Evolutionary conservation across 2,888 invertebrate species (phyloP).

Genomic region (Augochlorella aurata): DNA sequence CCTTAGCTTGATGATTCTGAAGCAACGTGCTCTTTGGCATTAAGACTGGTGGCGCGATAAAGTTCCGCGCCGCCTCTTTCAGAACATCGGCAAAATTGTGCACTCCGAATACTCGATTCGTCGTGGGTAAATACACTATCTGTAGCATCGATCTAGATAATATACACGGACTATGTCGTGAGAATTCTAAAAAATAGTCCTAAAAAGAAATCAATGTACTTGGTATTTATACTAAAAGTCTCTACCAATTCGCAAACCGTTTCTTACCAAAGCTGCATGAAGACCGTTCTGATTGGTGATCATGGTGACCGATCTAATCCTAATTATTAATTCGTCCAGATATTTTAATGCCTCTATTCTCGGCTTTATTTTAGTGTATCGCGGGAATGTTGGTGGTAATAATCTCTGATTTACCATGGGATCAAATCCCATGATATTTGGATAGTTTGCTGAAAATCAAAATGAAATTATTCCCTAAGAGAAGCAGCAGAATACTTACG

Average conservation of each 20-base stretch:
- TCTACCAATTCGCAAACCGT: slow-evolving; percentile 23
- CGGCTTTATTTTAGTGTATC: slow-evolving; percentile 95
- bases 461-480: slow-evolving; percentile 19
- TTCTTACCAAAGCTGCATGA: slow-evolving; percentile 90
- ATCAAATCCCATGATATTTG: slow-evolving; percentile 96
- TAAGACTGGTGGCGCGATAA: slow-evolving; percentile 95
- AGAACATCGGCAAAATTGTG: slow-evolving; percentile 90
- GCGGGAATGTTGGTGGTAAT: slow-evolving; percentile 98
- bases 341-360: slow-evolving; percentile 90
- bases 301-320: slow-evolving; percentile 91
- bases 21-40: slow-evolving; percentile 88
- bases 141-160: slow-evolving; percentile 95
- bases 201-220: slow-evolving; percentile 79
- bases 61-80: slow-evolving; percentile 91
- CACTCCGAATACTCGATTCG: slow-evolving; percentile 84
- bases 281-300: slow-evolving; percentile 90
- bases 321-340: slow-evolving; percentile 91
- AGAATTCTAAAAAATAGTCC: slow-evolving; percentile 97
- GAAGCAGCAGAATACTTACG: slow-evolving; percentile 64
- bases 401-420: slow-evolving; percentile 97
- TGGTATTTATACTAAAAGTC: slow-evolving; percentile 41
- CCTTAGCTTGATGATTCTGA: slow-evolving; percentile 89
- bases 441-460: slow-evolving; percentile 85
- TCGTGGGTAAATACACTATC: slow-evolving; percentile 86
- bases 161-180: slow-evolving; percentile 93